These are phyloP conservation scores for Cenopis cana DNA, from an alignment of 2,888 invertebrate genomes.

Conservation along the genomic window DNA sequence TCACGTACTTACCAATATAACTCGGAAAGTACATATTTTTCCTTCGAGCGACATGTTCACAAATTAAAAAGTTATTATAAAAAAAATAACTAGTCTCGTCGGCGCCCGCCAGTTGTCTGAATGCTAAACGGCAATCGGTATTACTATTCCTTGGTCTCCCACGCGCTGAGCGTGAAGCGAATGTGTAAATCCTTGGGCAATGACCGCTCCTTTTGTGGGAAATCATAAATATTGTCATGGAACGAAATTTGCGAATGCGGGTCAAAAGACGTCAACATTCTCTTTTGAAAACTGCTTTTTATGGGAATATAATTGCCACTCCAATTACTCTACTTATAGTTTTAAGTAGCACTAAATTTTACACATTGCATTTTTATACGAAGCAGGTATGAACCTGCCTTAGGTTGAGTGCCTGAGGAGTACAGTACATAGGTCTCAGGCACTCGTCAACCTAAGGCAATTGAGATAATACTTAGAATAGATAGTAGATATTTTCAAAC, in stretches of 20 bases:
- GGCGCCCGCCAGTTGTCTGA: slow-evolving; percentile 65
- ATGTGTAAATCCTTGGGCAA: slow-evolving; percentile 69
- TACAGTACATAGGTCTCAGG: too few species aligned
- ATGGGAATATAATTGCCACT: slow-evolving; percentile 1
- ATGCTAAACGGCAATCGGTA: slow-evolving; percentile 56
- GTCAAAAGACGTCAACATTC: slow-evolving; percentile 36
- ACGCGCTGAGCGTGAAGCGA: slow-evolving; percentile 63
- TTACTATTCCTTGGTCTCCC: slow-evolving; percentile 68
- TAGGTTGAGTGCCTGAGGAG: too few species aligned
- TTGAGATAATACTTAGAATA: too few species aligned
- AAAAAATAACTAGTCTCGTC: slow-evolving; percentile 53
- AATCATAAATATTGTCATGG: slow-evolving; percentile 51
- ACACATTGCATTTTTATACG: not conserved
- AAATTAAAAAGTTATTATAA: slow-evolving; percentile 4
- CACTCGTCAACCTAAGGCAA: too few species aligned
- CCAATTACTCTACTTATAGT: slow-evolving; percentile 8
- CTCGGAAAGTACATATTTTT: slow-evolving; percentile 17
- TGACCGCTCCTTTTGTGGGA: slow-evolving; percentile 61
- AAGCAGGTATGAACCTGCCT: too few species aligned
- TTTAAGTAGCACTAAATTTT: not conserved
- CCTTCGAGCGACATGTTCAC: slow-evolving; percentile 14
- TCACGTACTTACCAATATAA: slow-evolving; percentile 43
- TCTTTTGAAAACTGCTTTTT: slow-evolving; percentile 2
- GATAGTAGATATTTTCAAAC: too few species aligned
- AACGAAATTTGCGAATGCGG: slow-evolving; percentile 52